phyloP scores from a whole-genome alignment of 2,797 vertebrate genomes.

The Hozukius guyotensis region DNA sequence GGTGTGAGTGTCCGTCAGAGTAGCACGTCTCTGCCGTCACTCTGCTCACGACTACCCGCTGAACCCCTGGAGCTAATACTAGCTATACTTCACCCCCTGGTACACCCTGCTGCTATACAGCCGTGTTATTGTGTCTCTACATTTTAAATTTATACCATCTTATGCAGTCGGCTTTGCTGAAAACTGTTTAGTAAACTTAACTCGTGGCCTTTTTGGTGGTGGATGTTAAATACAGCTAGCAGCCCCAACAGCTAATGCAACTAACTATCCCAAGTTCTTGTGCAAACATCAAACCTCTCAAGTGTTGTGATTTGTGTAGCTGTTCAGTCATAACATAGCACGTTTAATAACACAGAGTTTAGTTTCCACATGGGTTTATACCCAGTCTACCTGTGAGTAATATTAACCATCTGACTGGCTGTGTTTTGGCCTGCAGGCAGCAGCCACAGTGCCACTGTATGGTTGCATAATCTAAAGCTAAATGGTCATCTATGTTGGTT shows the following conservation, averaged over 20 bases:
- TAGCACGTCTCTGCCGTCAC: constrained; percentile 54
- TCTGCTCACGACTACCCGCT: constrained; percentile 55
- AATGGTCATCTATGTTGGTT: constrained; percentile 44
- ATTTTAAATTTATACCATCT: not conserved
- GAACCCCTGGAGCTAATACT: constrained; percentile 32
- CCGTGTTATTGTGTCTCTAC: not conserved
- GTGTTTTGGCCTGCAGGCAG: constrained; percentile 62
- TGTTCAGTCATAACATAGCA: not conserved
- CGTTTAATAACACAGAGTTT: not conserved
- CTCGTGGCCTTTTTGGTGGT: constrained; percentile 52
- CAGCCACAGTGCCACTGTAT: constrained; percentile 45
- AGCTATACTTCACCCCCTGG: not conserved
- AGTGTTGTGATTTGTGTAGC: not conserved
- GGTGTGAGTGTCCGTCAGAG: constrained; percentile 44
- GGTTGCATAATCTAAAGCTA: constrained; percentile 59
- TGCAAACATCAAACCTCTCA: constrained; percentile 12
- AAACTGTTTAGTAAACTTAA: constrained; percentile 49
- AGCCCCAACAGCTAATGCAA: constrained; percentile 47
- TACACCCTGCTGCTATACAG: not conserved
- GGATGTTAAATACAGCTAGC: constrained; percentile 46
- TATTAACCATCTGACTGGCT: constrained; percentile 21
- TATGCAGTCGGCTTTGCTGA: not conserved
- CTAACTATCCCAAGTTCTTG: constrained; percentile 44
- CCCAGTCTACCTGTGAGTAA: constrained; percentile 3
- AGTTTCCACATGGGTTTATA: constrained; percentile 8